phyloP scores from a whole-genome alignment of 2,113 vertebrate genomes.

The Glaucidium brasilianum region DNA sequence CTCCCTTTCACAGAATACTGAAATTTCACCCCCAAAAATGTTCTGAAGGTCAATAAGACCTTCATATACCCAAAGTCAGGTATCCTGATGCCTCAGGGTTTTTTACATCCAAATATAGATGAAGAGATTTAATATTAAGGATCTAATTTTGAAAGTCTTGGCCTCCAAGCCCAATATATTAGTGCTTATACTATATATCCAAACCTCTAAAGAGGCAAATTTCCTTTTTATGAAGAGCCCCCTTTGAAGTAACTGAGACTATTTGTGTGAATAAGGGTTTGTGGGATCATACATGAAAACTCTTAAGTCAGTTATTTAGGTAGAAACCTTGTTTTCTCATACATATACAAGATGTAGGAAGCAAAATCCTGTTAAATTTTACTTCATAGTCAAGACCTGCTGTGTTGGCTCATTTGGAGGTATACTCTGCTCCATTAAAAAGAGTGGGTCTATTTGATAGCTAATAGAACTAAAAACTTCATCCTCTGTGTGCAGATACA shows the following conservation, averaged over 20 bases:
- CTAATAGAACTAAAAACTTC: neutral
- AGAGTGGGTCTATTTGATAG: accelerated
- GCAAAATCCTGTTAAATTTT: neutral
- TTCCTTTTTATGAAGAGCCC: neutral
- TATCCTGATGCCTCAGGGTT: neutral
- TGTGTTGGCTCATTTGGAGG: neutral
- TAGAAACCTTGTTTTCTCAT: neutral
- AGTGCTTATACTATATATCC: neutral
- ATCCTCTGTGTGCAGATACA: neutral
- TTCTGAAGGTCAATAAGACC: neutral
- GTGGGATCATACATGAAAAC: neutral
- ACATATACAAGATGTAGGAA: neutral
- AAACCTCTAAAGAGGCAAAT: neutral
- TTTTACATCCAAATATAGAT: neutral
- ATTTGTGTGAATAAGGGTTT: neutral
- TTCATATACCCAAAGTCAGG: neutral
- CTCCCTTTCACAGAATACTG: neutral
- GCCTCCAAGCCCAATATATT: neutral
- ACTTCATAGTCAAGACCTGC: neutral
- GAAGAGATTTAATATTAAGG: neutral
- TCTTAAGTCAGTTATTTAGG: neutral
- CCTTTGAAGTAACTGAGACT: neutral
- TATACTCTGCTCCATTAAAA: neutral
- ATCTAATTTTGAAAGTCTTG: neutral
- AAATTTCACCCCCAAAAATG: neutral